Percentiles rank a stretch among this genome's conserved stretches.
Conservation (phyloP, 2,797 vertebrate species). For the Enteromius unitaeniatus region DNA sequence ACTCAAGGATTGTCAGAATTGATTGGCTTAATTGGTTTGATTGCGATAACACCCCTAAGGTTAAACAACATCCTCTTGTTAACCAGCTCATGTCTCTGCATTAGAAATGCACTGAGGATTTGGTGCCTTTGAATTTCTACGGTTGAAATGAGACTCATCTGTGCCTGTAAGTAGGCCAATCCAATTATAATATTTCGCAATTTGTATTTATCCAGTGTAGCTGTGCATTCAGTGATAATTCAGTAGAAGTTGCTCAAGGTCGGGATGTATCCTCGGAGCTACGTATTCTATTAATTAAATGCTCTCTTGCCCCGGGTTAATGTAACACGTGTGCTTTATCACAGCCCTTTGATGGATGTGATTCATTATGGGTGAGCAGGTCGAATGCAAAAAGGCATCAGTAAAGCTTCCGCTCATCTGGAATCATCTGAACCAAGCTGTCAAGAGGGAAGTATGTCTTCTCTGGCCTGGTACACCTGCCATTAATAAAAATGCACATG, state of each 20-base stretch:
- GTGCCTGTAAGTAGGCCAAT: constrained; percentile 16
- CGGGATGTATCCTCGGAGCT: neutral
- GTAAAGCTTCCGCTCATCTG: constrained; percentile 33
- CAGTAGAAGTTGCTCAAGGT: constrained; percentile 43
- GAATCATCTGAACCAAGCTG: constrained; percentile 13
- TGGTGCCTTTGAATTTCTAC: constrained; percentile 1
- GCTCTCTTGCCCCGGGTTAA: constrained; percentile 20
- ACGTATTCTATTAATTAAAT: constrained; percentile 42
- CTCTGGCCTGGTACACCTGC: constrained; percentile 11
- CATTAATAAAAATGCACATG: constrained; percentile 13
- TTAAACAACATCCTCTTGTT: constrained; percentile 18
- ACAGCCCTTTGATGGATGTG: constrained; percentile 27
- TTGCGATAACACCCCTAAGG: constrained; percentile 25
- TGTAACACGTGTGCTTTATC: constrained; percentile 16
- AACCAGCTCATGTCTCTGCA: constrained; percentile 25
- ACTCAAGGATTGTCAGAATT: constrained; percentile 29
- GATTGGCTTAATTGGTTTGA: constrained; percentile 51
- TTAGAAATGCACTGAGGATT: constrained; percentile 30
- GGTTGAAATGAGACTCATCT: neutral
- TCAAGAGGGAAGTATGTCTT: constrained; percentile 5
- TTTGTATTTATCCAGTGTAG: constrained; percentile 26
- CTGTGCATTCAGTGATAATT: constrained; percentile 26
- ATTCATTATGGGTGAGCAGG: constrained; percentile 36
- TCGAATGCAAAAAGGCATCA: constrained; percentile 2
- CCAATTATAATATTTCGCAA: constrained; percentile 27